phyloP scores from a whole-genome alignment of 1,140 invertebrate genomes.

The Medauroidea extradentata region DNA sequence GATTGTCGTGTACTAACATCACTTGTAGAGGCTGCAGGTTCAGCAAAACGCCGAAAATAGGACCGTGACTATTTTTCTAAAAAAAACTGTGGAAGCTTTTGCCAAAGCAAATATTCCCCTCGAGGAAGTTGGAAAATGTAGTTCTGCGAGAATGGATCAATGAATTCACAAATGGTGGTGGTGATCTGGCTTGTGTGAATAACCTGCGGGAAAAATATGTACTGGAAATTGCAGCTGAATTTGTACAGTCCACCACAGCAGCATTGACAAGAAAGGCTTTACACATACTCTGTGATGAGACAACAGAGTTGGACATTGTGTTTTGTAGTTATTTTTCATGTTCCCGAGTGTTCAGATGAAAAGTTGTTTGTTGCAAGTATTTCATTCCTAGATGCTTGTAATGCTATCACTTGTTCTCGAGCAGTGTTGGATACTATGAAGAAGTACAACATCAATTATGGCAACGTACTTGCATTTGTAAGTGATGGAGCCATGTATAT shows the following conservation, averaged over 20 bases:
- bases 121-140: neutral
- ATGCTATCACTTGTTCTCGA: neutral
- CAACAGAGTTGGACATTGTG: neutral
- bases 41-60: too few relatives aligned
- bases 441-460: neutral
- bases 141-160: neutral
- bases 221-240: neutral
- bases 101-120: neutral
- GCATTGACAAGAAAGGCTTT: slow-evolving; percentile 1
- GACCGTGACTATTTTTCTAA: too few relatives aligned
- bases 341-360: neutral
- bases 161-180: neutral
- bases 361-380: neutral
- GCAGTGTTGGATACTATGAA: slow-evolving; percentile 2
- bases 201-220: neutral
- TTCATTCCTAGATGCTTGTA: neutral
- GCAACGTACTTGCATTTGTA: slow-evolving; percentile 4
- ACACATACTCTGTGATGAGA: slow-evolving; percentile 5
- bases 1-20: too few relatives aligned
- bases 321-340: neutral
- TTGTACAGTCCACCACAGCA: neutral
- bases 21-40: too few relatives aligned
- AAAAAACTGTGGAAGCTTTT: neutral
- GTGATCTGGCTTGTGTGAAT: neutral
- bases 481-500: neutral